Conservation (phyloP, 2,113 vertebrate species). For the Sus scrofa region DNA sequence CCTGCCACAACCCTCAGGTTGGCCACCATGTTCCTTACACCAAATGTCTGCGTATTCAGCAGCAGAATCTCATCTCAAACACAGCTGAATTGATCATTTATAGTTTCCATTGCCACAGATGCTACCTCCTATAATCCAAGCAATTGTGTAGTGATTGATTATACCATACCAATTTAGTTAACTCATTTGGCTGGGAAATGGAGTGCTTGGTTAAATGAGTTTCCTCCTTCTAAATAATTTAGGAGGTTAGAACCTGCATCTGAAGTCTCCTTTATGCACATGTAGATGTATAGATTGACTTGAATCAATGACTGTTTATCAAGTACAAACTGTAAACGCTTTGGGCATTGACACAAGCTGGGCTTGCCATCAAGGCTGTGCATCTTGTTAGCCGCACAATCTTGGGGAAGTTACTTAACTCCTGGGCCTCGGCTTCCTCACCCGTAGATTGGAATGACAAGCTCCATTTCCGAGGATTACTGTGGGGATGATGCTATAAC, state of each 20-base stretch:
- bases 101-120: not conserved
- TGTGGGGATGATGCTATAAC: conserved; percentile 26
- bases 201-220: conserved; percentile 30
- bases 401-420: conserved; percentile 40
- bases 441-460: not conserved
- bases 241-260: not conserved
- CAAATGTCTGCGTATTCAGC: not conserved
- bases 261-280: not conserved
- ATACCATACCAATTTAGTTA: conserved; percentile 30
- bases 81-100: conserved; percentile 6
- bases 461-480: not conserved
- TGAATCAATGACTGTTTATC: conserved; percentile 25
- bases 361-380: not conserved
- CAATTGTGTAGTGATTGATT: conserved; percentile 12
- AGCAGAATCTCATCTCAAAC: not conserved
- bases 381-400: not conserved
- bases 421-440: not conserved
- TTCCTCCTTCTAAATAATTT: conserved; percentile 62
- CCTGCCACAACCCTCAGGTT: not conserved
- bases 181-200: not conserved
- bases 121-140: not conserved
- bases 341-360: not conserved
- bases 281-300: not conserved
- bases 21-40: not conserved
- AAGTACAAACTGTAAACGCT: not conserved